Percentiles rank a stretch among this genome's conserved stretches.
phyloP scores from a whole-genome alignment of 1,140 invertebrate species.

The Stegodyphus mimosarum region DNA sequence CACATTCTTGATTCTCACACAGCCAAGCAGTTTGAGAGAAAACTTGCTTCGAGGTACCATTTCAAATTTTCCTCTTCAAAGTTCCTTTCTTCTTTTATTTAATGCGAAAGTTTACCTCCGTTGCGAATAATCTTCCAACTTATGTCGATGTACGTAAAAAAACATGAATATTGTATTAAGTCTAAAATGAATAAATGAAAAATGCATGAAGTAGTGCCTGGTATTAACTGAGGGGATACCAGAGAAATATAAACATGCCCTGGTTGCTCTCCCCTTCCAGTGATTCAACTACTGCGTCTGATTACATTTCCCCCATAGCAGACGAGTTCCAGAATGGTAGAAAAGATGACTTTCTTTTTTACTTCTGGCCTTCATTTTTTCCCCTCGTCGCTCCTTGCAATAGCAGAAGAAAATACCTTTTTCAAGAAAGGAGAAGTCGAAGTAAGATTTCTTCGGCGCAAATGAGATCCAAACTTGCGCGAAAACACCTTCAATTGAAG shows the following conservation, averaged over 20 bases:
- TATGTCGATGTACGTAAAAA: conserved; percentile 50
- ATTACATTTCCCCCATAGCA: conserved; percentile 41
- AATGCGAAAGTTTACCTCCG: conserved; percentile 55
- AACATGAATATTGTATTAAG: conserved; percentile 59
- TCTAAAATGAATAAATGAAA: conserved; percentile 59
- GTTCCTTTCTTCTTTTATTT: conserved; percentile 45
- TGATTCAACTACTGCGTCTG: conserved; percentile 42
- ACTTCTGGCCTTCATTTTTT: conserved; percentile 14
- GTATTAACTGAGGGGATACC: conserved; percentile 39
- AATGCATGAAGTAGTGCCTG: conserved; percentile 56
- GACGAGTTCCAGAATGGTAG: conserved; percentile 43
- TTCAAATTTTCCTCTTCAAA: conserved; percentile 50
- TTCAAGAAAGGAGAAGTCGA: neutral
- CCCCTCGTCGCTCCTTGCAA: neutral
- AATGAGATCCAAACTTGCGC: conserved; percentile 13
- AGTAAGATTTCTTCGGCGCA: neutral
- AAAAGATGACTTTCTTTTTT: conserved; percentile 38
- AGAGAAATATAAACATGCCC: conserved; percentile 54
- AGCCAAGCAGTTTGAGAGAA: neutral
- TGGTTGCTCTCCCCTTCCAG: conserved; percentile 1
- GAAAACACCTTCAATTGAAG: conserved; percentile 23
- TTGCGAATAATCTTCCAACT: conserved; percentile 55
- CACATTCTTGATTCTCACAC: neutral
- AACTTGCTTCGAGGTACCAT: conserved; percentile 32
- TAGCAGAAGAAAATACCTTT: neutral